Percentiles rank a stretch among this genome's conserved stretches.
phyloP scores from a whole-genome alignment of 2,888 invertebrate genomes.

The Choristoneura rosaceana region DNA sequence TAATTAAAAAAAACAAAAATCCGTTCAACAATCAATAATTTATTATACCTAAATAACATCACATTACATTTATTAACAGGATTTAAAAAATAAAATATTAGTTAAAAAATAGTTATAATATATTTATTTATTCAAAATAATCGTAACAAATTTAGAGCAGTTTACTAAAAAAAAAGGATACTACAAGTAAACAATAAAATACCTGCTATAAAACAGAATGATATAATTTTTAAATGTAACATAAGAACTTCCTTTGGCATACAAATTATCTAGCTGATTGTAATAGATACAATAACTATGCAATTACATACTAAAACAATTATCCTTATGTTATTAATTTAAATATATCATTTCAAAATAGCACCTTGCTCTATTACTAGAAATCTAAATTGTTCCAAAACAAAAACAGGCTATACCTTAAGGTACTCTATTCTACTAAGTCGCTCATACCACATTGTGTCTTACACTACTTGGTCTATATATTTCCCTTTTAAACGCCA shows the following conservation, averaged over 20 bases:
- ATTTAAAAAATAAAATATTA: conserved; percentile 10
- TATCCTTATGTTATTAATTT: neutral
- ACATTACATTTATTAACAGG: conserved; percentile 46
- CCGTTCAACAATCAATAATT: conserved; percentile 39
- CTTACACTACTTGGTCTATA: conserved; percentile 12
- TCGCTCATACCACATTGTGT: neutral
- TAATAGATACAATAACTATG: neutral
- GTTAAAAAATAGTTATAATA: conserved; percentile 4
- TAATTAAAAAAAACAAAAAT: conserved; percentile 25
- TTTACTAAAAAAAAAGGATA: neutral
- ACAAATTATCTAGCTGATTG: neutral
- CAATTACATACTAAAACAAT: neutral
- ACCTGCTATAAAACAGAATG: neutral
- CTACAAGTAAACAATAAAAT: neutral
- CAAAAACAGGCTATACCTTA: conserved; percentile 5
- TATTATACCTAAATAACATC: conserved; percentile 45
- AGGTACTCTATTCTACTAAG: conserved; percentile 3
- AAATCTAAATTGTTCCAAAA: neutral
- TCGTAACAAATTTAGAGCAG: neutral
- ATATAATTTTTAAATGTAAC: neutral
- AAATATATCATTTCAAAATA: conserved; percentile 23
- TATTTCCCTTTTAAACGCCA: neutral
- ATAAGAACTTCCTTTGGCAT: conserved; percentile 30
- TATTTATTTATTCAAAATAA: neutral
- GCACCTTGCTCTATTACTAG: conserved; percentile 26